Conservation (phyloP, 2,113 vertebrate genomes). For the Macquaria ambigua region DNA sequence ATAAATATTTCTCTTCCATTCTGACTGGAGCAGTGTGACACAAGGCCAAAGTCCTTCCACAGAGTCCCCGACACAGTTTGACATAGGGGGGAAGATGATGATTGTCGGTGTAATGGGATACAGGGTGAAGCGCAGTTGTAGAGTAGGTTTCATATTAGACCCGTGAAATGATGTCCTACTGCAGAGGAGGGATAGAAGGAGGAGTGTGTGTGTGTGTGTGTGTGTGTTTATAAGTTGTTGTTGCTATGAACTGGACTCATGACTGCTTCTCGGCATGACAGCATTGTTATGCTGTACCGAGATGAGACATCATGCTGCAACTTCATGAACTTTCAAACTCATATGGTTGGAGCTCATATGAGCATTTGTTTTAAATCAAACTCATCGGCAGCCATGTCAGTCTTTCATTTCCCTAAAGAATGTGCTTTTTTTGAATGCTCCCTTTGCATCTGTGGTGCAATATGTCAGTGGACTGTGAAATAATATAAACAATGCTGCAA, state of each 20-base stretch:
- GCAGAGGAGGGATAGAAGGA: conserved; percentile 19
- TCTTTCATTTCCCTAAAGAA: conserved; percentile 9
- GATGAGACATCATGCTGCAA: conserved; percentile 5
- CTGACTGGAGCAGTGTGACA: conserved; percentile 68
- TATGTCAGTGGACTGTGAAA: conserved; percentile 13
- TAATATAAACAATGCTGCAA: conserved; percentile 8
- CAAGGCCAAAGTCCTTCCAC: conserved; percentile 69
- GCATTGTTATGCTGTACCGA: neutral
- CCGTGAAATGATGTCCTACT: conserved; percentile 63
- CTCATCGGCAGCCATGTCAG: neutral
- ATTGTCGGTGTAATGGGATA: conserved; percentile 72
- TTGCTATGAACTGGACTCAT: neutral
- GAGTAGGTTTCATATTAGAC: conserved; percentile 65
- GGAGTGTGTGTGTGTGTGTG: neutral
- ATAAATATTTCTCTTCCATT: conserved; percentile 83
- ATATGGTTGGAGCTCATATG: neutral
- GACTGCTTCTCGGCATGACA: neutral
- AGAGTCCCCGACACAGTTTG: conserved; percentile 71
- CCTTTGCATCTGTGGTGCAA: neutral
- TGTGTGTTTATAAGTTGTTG: neutral
- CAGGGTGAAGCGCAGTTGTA: conserved; percentile 59
- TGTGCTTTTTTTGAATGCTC: neutral
- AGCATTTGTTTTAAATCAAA: neutral
- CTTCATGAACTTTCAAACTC: conserved; percentile 43
- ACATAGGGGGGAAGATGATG: conserved; percentile 60